Evolutionary conservation across 2,888 invertebrate species (phyloP).

Genomic region (Epinotia nisella): DNA sequence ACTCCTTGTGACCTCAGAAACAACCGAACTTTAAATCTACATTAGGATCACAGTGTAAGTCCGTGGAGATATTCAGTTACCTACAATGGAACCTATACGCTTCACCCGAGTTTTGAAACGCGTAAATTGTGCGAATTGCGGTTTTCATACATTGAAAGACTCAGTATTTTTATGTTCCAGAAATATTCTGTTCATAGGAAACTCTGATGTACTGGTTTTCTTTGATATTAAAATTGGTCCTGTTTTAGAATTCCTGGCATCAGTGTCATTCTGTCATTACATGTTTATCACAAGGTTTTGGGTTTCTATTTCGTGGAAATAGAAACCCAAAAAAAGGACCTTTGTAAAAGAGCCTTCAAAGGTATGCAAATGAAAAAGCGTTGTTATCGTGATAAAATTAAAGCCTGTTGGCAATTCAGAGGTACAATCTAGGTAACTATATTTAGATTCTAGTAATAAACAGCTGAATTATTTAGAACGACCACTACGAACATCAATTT

Average conservation of each 20-base stretch:
- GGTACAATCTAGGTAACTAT: background rate
- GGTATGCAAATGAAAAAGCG: conserved; percentile 7
- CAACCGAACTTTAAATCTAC: too few relatives aligned
- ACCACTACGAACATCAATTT: background rate
- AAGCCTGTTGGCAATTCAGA: background rate
- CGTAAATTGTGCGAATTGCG: background rate
- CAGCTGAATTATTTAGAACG: background rate
- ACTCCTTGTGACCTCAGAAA: too few relatives aligned
- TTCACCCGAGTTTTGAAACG: conserved; percentile 6
- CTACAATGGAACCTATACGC: conserved; percentile 14
- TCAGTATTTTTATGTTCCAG: background rate
- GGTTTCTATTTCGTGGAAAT: conserved; percentile 3
- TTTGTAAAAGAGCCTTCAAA: conserved; percentile 8
- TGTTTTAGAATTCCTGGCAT: background rate
- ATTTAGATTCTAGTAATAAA: background rate
- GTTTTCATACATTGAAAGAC: background rate
- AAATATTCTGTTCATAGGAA: background rate
- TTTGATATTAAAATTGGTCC: background rate
- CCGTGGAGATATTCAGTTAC: background rate
- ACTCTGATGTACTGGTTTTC: background rate
- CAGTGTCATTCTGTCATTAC: background rate
- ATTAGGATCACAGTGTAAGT: too few relatives aligned
- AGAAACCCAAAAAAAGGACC: too few relatives aligned
- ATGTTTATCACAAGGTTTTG: background rate
- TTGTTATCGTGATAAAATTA: background rate